Evolutionary conservation across 2,888 invertebrate species (phyloP), one percentile per base, ranked within the genome.

Genomic region (Augiades crinisus): DNA sequence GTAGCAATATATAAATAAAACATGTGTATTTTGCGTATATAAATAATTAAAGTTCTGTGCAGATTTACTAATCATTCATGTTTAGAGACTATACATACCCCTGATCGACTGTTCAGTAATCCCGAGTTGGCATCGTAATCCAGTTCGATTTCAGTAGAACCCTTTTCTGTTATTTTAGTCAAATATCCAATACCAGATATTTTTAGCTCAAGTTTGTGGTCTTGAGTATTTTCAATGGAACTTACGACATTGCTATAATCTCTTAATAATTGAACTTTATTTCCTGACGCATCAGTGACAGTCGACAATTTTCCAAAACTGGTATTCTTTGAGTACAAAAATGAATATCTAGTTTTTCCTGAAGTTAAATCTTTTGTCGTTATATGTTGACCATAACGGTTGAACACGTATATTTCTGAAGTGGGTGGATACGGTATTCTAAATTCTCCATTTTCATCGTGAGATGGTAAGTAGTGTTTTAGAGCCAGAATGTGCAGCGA

Each of bases 301-400:
- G 96, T 96, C 0, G 96, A 96, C 47, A 99, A 87, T 72, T 97
- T 96, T 0, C 99, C 98, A 67, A 98, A 98, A 73, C 97, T 97
- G 5, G 98, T 98, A 75, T 98, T 98, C 72, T 99, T 99, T 40
- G 97, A 98, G 90, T 99, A 99, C 16, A 98, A 91, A 91, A 99
- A 99, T 40, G 97, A 96, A 81, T 98, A 99, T 75, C 98, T 92
- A 3, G 95, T 95, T 82, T 97, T 96, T 40, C 96, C 97, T n/a
- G 98, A 98, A 38, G 98, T 95, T 54, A 98, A 89, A 80, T 98
- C 98, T 77, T 96, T 96, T 1, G 99, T 99, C 17, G 95, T 95
- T 17, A 97, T 95, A 80, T 99, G 99, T 78, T 99, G 99, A 0
- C 99, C 99, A 72, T 97, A 98, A 17, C 96, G 92, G 81, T 98